Percentiles rank a stretch among this genome's conserved stretches.
These are phyloP conservation scores for Elysia chlorotica DNA, from an alignment of 1,140 invertebrate genomes.

Conservation along the genomic window DNA sequence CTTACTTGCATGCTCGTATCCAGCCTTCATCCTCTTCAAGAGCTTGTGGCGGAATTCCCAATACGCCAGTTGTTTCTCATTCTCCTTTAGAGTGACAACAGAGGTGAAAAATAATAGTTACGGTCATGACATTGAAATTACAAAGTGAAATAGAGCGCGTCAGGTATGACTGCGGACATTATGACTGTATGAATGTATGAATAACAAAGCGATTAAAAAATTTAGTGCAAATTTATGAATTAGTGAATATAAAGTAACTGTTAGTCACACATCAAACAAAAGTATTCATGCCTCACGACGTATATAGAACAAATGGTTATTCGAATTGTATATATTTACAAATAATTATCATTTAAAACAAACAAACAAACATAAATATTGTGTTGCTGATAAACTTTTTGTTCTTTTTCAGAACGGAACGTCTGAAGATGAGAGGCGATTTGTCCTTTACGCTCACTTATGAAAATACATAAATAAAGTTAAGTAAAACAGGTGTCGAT, in stretches of 20 bases:
- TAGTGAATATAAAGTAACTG: not conserved
- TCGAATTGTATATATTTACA: no score
- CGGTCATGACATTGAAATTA: not conserved
- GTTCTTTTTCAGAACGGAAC: no score
- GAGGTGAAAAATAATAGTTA: not conserved
- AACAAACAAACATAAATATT: no score
- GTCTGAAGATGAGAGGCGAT: no score
- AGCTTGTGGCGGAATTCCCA: constrained; percentile 86
- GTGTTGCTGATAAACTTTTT: no score
- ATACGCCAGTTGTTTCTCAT: constrained; percentile 81
- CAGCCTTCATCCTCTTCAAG: constrained; percentile 75
- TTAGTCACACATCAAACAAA: not conserved
- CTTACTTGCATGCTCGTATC: constrained; percentile 73
- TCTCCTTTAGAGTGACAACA: constrained; percentile 63
- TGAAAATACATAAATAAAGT: no score
- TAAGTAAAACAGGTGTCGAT: no score
- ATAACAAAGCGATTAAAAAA: not conserved
- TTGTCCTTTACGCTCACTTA: no score
- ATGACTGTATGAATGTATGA: not conserved
- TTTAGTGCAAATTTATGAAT: not conserved
- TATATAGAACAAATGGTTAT: no score
- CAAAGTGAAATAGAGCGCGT: not conserved
- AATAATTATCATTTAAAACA: no score
- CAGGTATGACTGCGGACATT: not conserved
- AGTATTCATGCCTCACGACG: not conserved